These are phyloP conservation scores for Steinernema hermaphroditum DNA, from an alignment of 2,888 invertebrate genomes.

Conservation along the genomic window DNA sequence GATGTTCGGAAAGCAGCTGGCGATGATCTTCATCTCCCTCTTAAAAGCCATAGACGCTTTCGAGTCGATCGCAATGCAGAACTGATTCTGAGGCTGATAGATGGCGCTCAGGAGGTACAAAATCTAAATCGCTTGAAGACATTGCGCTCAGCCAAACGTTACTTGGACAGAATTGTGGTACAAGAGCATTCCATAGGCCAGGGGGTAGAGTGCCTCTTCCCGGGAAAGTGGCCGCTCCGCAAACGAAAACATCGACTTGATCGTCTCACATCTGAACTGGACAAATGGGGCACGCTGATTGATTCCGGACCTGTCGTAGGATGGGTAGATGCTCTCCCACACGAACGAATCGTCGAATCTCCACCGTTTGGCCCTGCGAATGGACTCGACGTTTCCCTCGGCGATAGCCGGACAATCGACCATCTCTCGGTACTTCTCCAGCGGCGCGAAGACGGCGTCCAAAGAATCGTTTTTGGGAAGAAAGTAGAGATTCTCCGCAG, in stretches of 20 bases:
- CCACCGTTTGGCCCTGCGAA: slow-evolving; percentile 1
- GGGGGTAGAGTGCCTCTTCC: slow-evolving; percentile 40
- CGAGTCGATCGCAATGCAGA: neutral
- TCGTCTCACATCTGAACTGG: neutral
- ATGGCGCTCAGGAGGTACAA: slow-evolving; percentile 17
- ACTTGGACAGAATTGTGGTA: slow-evolving; percentile 38
- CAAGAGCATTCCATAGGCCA: slow-evolving; percentile 41
- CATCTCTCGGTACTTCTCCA: neutral
- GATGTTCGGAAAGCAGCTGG: slow-evolving; percentile 2
- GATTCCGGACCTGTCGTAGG: neutral
- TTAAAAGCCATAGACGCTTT: neutral
- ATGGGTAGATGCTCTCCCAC: neutral
- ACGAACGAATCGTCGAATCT: neutral
- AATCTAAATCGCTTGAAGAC: neutral
- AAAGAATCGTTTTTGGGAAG: neutral
- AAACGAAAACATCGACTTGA: slow-evolving; percentile 34
- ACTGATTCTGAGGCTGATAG: slow-evolving; percentile 8
- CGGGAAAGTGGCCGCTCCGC: slow-evolving; percentile 31
- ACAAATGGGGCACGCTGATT: too few relatives aligned
- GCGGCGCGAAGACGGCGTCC: neutral
- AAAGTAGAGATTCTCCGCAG: neutral
- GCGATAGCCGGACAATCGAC: neutral
- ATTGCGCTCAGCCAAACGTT: neutral
- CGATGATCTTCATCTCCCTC: neutral
- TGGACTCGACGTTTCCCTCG: neutral